Conservation (phyloP, 1,140 invertebrate species). For the Wasmannia auropunctata region DNA sequence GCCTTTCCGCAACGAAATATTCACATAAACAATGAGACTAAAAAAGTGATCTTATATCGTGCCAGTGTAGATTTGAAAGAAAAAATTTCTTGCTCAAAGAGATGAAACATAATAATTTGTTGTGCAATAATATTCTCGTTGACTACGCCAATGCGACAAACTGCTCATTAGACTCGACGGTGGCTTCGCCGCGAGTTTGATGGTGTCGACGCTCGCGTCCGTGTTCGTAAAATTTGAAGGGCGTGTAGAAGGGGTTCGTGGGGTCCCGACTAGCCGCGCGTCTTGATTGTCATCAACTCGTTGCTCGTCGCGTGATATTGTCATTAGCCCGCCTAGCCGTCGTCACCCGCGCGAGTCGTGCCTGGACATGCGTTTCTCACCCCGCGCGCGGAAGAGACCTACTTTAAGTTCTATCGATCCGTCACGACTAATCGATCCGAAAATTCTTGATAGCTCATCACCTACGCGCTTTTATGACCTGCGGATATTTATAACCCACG, state of each 20-base stretch:
- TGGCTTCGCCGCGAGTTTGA: constrained; percentile 70
- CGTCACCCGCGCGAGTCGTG: constrained; percentile 54
- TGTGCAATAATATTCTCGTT: not conserved
- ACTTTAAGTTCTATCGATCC: constrained; percentile 63
- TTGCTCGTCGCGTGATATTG: constrained; percentile 80
- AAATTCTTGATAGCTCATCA: constrained; percentile 14
- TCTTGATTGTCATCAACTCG: constrained; percentile 81
- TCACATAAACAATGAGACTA: not conserved
- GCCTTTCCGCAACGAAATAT: not conserved
- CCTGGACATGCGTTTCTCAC: not conserved
- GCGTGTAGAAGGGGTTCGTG: constrained; percentile 73
- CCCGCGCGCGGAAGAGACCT: constrained; percentile 36
- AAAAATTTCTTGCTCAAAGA: not conserved
- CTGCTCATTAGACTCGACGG: constrained; percentile 80
- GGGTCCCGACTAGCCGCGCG: constrained; percentile 72
- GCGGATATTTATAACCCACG: not conserved
- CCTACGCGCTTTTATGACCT: too few species aligned
- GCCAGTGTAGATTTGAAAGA: not conserved
- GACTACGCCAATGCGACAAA: constrained; percentile 77
- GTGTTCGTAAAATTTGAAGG: constrained; percentile 79
- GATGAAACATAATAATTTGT: not conserved
- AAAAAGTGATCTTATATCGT: not conserved
- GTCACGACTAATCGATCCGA: constrained; percentile 42
- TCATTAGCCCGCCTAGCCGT: constrained; percentile 73
- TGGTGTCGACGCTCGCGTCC: constrained; percentile 71